Conservation (phyloP, 2,113 vertebrate genomes). For the Aleadryas rufinucha region DNA sequence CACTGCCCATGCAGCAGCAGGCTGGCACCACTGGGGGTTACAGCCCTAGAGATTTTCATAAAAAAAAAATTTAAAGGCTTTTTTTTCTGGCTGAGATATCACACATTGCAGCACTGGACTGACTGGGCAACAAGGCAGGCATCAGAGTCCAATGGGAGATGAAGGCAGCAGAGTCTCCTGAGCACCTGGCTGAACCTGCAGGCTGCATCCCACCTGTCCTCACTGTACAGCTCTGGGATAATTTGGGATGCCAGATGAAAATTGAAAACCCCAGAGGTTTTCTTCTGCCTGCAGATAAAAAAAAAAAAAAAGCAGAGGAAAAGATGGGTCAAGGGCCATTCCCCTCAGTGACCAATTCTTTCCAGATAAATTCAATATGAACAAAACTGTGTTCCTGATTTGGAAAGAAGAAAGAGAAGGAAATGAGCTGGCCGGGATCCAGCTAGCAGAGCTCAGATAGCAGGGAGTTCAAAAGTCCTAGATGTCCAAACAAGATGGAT, state of each 20-base stretch:
- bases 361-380: background rate
- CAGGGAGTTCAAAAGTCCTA: background rate
- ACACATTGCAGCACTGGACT: background rate
- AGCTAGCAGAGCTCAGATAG: background rate
- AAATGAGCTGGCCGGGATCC: background rate
- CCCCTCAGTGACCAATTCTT: background rate
- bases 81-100: background rate
- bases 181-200: background rate
- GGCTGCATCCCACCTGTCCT: background rate
- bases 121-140: background rate
- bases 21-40: background rate
- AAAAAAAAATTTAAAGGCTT: background rate
- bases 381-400: background rate
- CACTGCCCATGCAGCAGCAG: rapidly evolving
- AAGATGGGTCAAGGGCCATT: background rate
- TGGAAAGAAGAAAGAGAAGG: background rate
- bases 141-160: background rate
- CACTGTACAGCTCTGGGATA: background rate
- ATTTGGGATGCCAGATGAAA: background rate
- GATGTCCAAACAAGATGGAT: background rate
- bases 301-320: background rate
- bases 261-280: background rate
- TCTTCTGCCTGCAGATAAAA: background rate
- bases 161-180: background rate
- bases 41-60: too few relatives aligned